A percentile compares a stretch with the other conserved stretches of the same genome.
Conservation (phyloP, 30 jellyfish, hydroid and myxozoan genomes). For the Sanderia malayensis region DNA sequence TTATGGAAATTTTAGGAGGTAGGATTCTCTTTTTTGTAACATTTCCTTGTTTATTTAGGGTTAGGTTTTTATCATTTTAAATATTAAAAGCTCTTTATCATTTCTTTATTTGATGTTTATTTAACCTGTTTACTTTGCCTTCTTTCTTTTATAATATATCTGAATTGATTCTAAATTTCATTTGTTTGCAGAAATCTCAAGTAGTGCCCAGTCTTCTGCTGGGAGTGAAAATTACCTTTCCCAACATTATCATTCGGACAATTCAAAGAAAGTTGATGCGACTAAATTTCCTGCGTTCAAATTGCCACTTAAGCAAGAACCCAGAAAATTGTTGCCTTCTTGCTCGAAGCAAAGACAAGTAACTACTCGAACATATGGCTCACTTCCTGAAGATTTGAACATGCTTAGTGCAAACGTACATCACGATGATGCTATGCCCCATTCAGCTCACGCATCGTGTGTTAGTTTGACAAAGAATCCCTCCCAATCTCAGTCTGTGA, state of each 20-base stretch:
- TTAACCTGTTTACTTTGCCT: too few species aligned
- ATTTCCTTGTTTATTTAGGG: too few species aligned
- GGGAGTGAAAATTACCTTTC: neutral
- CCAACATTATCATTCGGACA: neutral
- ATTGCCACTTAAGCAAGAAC: neutral
- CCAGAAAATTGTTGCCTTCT: neutral
- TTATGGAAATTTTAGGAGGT: conserved; percentile 91
- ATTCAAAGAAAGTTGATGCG: neutral
- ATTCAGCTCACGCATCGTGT: neutral
- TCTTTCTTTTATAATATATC: neutral
- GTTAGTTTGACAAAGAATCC: neutral
- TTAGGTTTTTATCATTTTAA: too few species aligned
- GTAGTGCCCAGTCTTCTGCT: neutral
- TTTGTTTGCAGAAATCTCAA: neutral
- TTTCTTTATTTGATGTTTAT: too few species aligned
- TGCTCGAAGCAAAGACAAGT: neutral
- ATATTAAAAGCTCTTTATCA: too few species aligned
- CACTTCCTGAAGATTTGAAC: conserved; percentile 1
- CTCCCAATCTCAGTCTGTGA: neutral
- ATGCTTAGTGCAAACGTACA: neutral
- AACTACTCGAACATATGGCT: neutral
- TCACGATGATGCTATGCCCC: neutral
- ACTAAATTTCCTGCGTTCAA: neutral
- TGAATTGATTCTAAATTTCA: too few species aligned
- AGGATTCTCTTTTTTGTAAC: too few species aligned